These are phyloP conservation scores for Chroicocephalus ridibundus DNA, from an alignment of 2,113 vertebrate species.

Conservation along the genomic window DNA sequence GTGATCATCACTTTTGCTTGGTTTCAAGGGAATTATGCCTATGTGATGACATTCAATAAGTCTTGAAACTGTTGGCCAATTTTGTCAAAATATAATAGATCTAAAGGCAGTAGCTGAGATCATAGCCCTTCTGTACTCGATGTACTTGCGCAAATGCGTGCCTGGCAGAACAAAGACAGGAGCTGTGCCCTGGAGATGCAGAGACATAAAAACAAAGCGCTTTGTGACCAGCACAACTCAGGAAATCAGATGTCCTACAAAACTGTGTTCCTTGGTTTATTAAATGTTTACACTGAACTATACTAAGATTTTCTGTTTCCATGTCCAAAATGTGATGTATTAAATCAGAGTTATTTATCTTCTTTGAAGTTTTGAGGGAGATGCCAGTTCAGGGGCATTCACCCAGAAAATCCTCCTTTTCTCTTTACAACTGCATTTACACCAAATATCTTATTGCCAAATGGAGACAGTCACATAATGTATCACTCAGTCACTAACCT, in stretches of 20 bases:
- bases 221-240: not conserved
- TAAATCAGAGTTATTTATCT: not conserved
- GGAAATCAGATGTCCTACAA: not conserved
- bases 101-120: not conserved
- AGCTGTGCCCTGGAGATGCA: not conserved
- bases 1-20: not conserved
- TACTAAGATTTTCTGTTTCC: not conserved
- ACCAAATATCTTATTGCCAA: not conserved
- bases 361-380: not conserved
- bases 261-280: not conserved
- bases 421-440: not conserved
- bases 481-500: not conserved
- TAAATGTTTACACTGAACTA: not conserved
- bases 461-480: not conserved
- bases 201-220: not conserved
- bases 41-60: not conserved
- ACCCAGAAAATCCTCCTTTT: not conserved
- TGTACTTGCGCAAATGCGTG: not conserved
- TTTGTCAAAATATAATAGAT: constrained; percentile 5
- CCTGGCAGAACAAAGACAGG: not conserved
- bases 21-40: not conserved
- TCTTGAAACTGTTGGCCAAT: not conserved
- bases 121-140: not conserved
- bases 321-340: not conserved
- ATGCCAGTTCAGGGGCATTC: not conserved